Percentiles rank a stretch among this genome's conserved stretches.
Conservation (phyloP, 2,888 invertebrate species). For the Drosophila longiperda region DNA sequence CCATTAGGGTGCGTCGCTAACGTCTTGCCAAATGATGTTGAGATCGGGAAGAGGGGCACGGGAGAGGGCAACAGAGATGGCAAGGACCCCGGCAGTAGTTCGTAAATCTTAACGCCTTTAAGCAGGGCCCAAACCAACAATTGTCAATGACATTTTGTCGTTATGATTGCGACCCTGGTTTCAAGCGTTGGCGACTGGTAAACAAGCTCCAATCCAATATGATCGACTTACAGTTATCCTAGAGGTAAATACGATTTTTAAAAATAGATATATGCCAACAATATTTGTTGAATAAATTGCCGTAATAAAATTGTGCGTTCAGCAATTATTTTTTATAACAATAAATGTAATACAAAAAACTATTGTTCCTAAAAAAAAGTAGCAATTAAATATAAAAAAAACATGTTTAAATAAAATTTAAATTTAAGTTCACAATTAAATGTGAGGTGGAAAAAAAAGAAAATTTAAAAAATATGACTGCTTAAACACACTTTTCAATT, state of each 20-base stretch:
- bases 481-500: background rate
- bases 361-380: background rate
- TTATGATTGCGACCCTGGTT: conserved; percentile 55
- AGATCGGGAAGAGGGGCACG: background rate
- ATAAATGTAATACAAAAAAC: background rate
- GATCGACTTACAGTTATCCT: conserved; percentile 22
- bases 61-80: too few relatives aligned
- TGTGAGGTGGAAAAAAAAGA: background rate
- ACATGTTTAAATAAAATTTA: background rate
- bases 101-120: conserved; percentile 76
- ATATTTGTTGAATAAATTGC: background rate
- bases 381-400: background rate
- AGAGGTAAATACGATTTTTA: background rate
- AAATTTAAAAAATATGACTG: background rate
- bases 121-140: conserved; percentile 64
- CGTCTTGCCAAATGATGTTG: conserved; percentile 24
- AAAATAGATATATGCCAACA: background rate
- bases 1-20: conserved; percentile 47
- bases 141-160: conserved; percentile 76
- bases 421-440: background rate
- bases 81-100: conserved; percentile 60
- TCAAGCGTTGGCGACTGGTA: conserved; percentile 18
- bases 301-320: background rate
- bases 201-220: background rate
- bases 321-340: background rate